A percentile compares a stretch with the other conserved stretches of the same genome.
Conservation (phyloP, 2,888 invertebrate species). For the Trissoscelio sp. region DNA sequence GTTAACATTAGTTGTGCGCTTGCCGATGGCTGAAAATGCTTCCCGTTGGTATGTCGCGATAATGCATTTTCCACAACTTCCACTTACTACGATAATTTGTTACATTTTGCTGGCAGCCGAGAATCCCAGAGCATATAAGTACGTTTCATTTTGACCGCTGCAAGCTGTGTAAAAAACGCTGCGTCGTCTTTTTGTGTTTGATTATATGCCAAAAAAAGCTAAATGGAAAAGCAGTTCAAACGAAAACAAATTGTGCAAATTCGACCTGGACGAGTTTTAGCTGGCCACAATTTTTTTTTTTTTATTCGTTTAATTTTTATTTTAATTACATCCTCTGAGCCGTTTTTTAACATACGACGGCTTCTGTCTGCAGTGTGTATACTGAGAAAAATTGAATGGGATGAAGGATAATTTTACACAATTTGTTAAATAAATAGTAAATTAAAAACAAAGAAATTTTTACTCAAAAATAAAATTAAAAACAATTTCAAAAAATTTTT, state of each 20-base stretch:
- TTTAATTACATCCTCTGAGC: constrained; percentile 31
- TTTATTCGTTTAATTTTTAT: constrained; percentile 30
- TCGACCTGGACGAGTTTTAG: constrained; percentile 32
- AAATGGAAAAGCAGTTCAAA: constrained; percentile 52
- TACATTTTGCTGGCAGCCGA: constrained; percentile 57
- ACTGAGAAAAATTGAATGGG: no score
- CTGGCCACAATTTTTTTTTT: constrained; percentile 26
- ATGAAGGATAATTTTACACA: no score
- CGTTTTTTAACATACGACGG: no score
- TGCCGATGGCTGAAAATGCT: constrained; percentile 52
- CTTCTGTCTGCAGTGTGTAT: no score
- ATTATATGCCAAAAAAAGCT: constrained; percentile 60
- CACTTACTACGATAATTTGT: constrained; percentile 62
- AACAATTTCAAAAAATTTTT: no score
- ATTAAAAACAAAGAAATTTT: no score
- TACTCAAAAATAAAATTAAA: no score
- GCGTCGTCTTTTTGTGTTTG: constrained; percentile 47
- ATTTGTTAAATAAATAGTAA: no score
- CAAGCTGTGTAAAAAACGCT: constrained; percentile 35
- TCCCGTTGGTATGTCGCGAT: constrained; percentile 49
- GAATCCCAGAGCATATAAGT: constrained; percentile 32
- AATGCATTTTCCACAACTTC: constrained; percentile 63
- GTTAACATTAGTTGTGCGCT: constrained; percentile 42
- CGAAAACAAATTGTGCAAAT: constrained; percentile 55
- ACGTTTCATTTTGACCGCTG: constrained; percentile 55